These are phyloP conservation scores for Pinctada fucata DNA, from an alignment of 2,888 invertebrate genomes.

Conservation along the genomic window DNA sequence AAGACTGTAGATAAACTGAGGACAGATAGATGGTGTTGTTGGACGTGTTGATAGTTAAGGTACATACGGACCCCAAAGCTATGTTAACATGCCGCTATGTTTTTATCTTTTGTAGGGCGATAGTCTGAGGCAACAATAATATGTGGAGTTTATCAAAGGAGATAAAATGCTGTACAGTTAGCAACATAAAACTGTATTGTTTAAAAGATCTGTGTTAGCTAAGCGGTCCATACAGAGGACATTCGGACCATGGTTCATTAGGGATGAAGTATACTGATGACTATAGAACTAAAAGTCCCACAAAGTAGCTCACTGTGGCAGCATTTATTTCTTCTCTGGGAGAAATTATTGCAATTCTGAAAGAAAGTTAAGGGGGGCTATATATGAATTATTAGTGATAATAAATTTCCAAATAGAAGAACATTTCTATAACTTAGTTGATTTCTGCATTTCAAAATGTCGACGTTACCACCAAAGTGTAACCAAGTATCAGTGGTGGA, in stretches of 20 bases:
- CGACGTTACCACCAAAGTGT: background rate
- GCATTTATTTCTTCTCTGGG: too few species aligned
- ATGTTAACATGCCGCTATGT: background rate
- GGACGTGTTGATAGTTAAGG: too few species aligned
- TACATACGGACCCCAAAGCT: background rate
- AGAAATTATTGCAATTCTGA: too few species aligned
- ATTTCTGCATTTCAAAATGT: background rate
- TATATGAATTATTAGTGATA: too few species aligned
- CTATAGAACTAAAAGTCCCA: too few species aligned
- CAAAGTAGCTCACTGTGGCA: too few species aligned
- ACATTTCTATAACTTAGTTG: background rate
- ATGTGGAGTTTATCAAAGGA: background rate
- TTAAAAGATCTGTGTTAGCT: background rate
- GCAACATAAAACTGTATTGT: conserved; percentile 1
- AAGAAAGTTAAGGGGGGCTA: too few species aligned
- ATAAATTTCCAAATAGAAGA: too few species aligned
- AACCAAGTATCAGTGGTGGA: background rate
- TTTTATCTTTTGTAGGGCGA: background rate
- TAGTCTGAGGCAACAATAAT: background rate
- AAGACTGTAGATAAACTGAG: background rate
- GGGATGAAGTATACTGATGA: too few species aligned
- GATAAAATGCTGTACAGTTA: background rate
- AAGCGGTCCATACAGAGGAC: too few species aligned
- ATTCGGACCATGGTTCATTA: too few species aligned
- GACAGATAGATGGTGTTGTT: background rate